A percentile compares a stretch with the other conserved stretches of the same genome.
These are phyloP conservation scores for Calonectris borealis DNA, from an alignment of 2,113 vertebrate genomes.

Conservation along the genomic window DNA sequence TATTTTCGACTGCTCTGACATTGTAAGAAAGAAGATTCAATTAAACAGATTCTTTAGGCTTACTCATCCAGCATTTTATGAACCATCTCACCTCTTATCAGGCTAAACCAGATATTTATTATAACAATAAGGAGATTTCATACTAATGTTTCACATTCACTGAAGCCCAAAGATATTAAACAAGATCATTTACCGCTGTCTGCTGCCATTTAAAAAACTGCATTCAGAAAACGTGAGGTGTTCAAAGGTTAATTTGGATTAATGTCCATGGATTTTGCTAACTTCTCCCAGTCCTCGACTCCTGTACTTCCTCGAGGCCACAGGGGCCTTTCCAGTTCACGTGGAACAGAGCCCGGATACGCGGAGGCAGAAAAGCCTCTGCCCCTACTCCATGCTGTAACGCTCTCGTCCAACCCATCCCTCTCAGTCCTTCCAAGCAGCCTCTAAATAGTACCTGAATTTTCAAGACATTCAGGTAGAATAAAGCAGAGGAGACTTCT, in stretches of 20 bases:
- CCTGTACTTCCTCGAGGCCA: background rate
- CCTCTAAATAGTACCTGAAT: background rate
- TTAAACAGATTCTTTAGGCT: constrained; percentile 68
- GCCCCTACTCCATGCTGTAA: background rate
- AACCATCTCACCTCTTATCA: constrained; percentile 72
- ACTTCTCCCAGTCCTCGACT: background rate
- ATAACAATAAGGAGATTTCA: constrained; percentile 67
- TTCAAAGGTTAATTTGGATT: constrained; percentile 62
- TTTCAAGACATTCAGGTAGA: background rate
- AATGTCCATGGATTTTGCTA: constrained; percentile 45
- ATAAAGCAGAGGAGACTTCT: background rate
- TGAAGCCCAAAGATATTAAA: constrained; percentile 61
- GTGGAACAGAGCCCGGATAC: background rate
- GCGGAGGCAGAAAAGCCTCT: rapidly evolving
- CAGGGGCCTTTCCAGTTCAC: background rate
- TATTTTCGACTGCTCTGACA: constrained; percentile 32
- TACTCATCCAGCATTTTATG: constrained; percentile 67
- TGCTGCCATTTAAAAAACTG: constrained; percentile 39
- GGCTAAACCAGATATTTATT: constrained; percentile 72
- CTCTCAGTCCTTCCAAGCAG: background rate
- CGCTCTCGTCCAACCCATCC: background rate
- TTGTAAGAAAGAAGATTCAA: constrained; percentile 67
- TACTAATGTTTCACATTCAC: constrained; percentile 56
- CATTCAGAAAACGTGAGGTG: constrained; percentile 39
- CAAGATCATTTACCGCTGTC: constrained; percentile 58